Evolutionary conservation across 2,888 invertebrate genomes (phyloP).

Genomic region (Drosophila pseudotalamancana): DNA sequence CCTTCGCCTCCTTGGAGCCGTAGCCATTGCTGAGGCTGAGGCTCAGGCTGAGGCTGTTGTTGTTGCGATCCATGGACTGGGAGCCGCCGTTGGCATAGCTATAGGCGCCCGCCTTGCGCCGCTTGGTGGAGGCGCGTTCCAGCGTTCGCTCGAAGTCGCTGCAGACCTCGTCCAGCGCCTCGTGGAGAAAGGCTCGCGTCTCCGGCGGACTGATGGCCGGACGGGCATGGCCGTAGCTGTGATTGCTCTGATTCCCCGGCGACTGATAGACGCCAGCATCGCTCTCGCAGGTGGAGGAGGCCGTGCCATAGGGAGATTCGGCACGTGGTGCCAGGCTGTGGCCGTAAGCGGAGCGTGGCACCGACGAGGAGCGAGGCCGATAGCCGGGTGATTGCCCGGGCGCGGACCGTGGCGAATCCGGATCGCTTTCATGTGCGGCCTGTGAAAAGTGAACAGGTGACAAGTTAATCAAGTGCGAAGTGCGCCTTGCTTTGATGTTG

Average conservation of each 20-base stretch:
- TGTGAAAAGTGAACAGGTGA: conserved; percentile 54
- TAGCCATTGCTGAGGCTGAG: conserved; percentile 55
- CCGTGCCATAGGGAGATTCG: conserved; percentile 81
- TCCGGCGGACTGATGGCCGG: conserved; percentile 81
- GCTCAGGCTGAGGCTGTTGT: conserved; percentile 65
- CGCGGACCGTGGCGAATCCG: conserved; percentile 79
- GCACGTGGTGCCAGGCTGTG: conserved; percentile 53
- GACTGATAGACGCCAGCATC: conserved; percentile 62
- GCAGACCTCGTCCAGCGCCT: conserved; percentile 87
- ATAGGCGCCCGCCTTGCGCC: conserved; percentile 65
- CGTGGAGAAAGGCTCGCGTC: conserved; percentile 83
- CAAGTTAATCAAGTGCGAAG: conserved; percentile 57
- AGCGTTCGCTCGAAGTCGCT: conserved; percentile 89
- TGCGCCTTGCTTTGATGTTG: conserved; percentile 32
- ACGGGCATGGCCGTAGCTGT: conserved; percentile 28
- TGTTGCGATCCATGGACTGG: conserved; percentile 80
- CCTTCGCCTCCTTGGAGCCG: conserved; percentile 48
- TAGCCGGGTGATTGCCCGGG: conserved; percentile 37
- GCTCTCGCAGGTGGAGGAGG: conserved; percentile 80
- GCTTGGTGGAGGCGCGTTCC: conserved; percentile 85
- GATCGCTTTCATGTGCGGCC: conserved; percentile 82
- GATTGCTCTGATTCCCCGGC: conserved; percentile 24
- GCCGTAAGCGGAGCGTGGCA: conserved; percentile 79
- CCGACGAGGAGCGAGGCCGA: conserved; percentile 76
- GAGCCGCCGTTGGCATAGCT: conserved; percentile 34